phyloP scores from a whole-genome alignment of 2,888 invertebrate species.

The Nymphalis urticae region DNA sequence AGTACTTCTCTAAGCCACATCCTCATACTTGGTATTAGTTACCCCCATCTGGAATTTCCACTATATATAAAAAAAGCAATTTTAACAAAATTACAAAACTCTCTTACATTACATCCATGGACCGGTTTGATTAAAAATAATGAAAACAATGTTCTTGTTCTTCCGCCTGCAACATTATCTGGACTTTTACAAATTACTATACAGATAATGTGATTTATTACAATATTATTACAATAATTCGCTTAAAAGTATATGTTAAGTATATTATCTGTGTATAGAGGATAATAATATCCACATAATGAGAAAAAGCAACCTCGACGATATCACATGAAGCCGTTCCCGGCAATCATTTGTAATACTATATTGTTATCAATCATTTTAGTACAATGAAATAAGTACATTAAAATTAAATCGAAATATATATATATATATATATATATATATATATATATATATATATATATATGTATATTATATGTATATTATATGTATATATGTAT shows the following conservation, averaged over 20 bases:
- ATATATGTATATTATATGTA: too few relatives aligned
- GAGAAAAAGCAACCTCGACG: not conserved
- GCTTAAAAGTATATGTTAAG: not conserved
- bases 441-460: too few relatives aligned
- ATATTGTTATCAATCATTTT: not conserved
- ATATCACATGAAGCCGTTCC: not conserved
- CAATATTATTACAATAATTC: not conserved
- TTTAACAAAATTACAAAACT: not conserved
- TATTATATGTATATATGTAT: too few relatives aligned
- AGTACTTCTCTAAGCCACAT: too few relatives aligned
- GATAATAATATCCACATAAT: constrained; percentile 4
- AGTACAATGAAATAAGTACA: too few relatives aligned
- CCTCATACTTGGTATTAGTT: too few relatives aligned
- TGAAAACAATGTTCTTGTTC: not conserved
- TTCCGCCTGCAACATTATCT: not conserved
- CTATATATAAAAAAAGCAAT: not conserved
- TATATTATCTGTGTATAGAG: not conserved
- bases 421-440: too few relatives aligned
- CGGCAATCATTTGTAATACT: not conserved
- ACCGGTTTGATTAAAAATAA: constrained; percentile 4
- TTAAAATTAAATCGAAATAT: too few relatives aligned
- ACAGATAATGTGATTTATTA: constrained; percentile 20
- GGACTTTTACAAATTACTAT: constrained; percentile 7
- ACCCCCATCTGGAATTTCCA: too few relatives aligned
- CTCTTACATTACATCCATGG: not conserved